Conservation (phyloP, 2,888 invertebrate genomes). For the Plebejus melissa region DNA sequence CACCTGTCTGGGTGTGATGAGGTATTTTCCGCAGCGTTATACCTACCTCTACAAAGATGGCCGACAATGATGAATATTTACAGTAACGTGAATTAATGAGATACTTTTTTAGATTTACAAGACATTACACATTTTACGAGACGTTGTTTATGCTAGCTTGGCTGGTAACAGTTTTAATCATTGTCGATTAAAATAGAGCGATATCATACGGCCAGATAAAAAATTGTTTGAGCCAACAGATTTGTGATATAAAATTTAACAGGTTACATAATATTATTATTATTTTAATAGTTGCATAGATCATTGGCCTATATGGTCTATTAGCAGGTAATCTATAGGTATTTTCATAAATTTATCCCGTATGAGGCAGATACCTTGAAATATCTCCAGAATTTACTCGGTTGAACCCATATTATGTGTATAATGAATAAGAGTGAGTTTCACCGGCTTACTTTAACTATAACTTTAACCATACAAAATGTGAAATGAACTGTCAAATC, state of each 20-base stretch:
- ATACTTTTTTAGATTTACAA: slow-evolving; percentile 8
- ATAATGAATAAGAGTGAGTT: too few relatives aligned
- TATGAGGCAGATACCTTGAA: too few relatives aligned
- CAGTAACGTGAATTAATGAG: slow-evolving; percentile 18
- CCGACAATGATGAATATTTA: slow-evolving; percentile 15
- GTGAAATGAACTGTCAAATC: too few relatives aligned
- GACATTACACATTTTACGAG: slow-evolving; percentile 24
- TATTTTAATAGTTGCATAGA: neutral
- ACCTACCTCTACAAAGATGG: slow-evolving; percentile 1
- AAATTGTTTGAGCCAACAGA: neutral
- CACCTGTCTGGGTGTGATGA: slow-evolving; percentile 12
- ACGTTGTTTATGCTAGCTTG: slow-evolving; percentile 19
- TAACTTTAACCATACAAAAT: too few relatives aligned
- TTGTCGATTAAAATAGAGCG: slow-evolving; percentile 15
- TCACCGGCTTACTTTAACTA: too few relatives aligned
- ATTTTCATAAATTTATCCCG: too few relatives aligned
- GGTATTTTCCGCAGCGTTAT: neutral
- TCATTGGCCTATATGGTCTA: too few relatives aligned
- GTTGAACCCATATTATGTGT: too few relatives aligned
- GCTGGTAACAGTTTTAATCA: slow-evolving; percentile 12
- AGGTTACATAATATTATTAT: neutral
- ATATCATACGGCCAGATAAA: slow-evolving; percentile 12
- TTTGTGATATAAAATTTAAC: neutral
- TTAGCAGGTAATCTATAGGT: too few relatives aligned
- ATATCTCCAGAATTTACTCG: too few relatives aligned